These are phyloP conservation scores for Cyanoliseus patagonus DNA, from an alignment of 2,113 vertebrate genomes.

Conservation along the genomic window DNA sequence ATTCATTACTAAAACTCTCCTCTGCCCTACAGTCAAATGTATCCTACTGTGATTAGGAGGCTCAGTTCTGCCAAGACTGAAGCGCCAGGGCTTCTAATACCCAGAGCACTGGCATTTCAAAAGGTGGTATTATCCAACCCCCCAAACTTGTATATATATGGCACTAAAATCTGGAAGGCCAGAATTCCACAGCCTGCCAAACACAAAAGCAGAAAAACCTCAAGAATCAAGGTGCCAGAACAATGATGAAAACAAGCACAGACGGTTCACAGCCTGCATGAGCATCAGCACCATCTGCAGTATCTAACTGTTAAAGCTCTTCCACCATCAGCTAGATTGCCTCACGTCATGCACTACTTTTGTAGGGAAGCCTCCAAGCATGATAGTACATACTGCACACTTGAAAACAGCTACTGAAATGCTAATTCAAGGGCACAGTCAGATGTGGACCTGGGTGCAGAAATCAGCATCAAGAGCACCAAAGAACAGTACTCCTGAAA, in stretches of 20 bases:
- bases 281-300: not conserved
- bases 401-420: not conserved
- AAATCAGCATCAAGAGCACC: not conserved
- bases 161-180: not conserved
- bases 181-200: not conserved
- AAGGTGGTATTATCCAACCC: not conserved
- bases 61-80: not conserved
- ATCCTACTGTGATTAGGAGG: not conserved
- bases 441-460: not conserved
- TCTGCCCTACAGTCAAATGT: not conserved
- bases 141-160: not conserved
- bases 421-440: not conserved
- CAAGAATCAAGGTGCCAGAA: not conserved
- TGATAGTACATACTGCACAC: accelerated
- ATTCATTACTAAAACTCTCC: not conserved
- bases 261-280: not conserved
- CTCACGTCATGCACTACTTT: not conserved
- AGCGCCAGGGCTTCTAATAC: not conserved
- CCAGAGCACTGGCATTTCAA: not conserved
- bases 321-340: not conserved
- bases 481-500: not conserved
- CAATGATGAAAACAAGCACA: not conserved
- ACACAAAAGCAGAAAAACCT: not conserved
- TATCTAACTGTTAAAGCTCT: not conserved
- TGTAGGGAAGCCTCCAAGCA: not conserved